phyloP scores from a whole-genome alignment of 2,888 invertebrate genomes.

The Orthosia gothica region DNA sequence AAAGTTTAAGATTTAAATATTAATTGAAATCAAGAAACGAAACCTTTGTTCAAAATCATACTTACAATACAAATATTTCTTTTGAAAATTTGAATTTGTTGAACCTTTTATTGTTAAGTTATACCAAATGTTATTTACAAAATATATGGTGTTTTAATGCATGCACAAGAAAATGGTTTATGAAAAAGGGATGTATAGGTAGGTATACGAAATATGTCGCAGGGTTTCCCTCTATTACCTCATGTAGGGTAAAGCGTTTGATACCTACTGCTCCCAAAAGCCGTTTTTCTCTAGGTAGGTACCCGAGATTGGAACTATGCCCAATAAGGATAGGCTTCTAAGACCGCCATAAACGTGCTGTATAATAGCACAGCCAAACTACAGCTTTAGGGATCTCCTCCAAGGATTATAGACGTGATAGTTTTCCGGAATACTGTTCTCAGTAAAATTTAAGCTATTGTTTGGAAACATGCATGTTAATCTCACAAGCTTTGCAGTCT shows the following conservation, averaged over 20 bases:
- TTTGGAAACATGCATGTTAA: slow-evolving; percentile 24
- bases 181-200: background rate
- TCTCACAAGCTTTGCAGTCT: slow-evolving; percentile 30
- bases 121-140: no score
- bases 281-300: slow-evolving; percentile 12
- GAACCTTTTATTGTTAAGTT: no score
- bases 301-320: slow-evolving; percentile 53
- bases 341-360: slow-evolving; percentile 51
- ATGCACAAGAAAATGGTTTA: no score
- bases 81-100: no score
- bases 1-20: no score
- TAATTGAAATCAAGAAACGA: no score
- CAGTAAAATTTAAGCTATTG: slow-evolving; percentile 40
- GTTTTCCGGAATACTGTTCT: slow-evolving; percentile 28
- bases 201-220: background rate
- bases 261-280: slow-evolving; percentile 8
- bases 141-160: no score
- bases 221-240: background rate
- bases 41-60: no score
- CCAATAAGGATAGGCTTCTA: slow-evolving; percentile 50
- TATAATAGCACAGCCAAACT: slow-evolving; percentile 34
- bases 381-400: slow-evolving; percentile 39
- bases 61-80: no score
- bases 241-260: background rate
- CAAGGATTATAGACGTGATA: slow-evolving; percentile 38